Base-by-base conservation (phyloP, 2,888 invertebrate species). In the Nipponacmea schrenckii region DNA sequence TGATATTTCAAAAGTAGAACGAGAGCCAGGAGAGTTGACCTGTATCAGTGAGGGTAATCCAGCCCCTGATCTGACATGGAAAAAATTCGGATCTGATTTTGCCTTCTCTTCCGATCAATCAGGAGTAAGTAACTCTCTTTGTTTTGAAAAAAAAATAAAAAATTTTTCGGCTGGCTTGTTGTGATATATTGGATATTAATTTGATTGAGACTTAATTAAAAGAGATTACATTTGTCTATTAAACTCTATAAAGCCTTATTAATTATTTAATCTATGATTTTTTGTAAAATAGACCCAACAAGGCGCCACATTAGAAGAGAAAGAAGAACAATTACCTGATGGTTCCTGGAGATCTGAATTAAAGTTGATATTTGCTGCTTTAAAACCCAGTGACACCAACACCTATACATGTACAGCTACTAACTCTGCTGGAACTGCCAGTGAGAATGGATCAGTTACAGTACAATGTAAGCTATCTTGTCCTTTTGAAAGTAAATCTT, bases 361-460 rank as follows among this genome's bases (percentile, higher is more conserved):
- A 2, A 70, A 70, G 64, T 64, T 78, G 56, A 71, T 71, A 48
- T 77, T 78, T 45, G 72, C 71, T 1, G 68, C 74, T 14, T 69
- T 82, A n/a, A 69, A 72, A 27, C 76, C 80, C 0, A 70, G 69
- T 4, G 80, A 84, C 73, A 77, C 78, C 10, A 72, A 74, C 44
- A 78, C 80, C 62, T 85, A 85, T 77, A 81, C 82, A 2, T 85
- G 84, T 69, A 74, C 67, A 24, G 83, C 82, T 3, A 67, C 67
- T 45, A 85, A 85, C 72, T 64, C 62, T 7, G 83, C 76, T n/a
- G 85, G 83, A 2, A 74, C 67, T 5, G 73, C 77, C 62, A 67
- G 74, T 14, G 68, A 71, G 56, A 81, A 77, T n/a, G 81, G 79
- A 10, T 71, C 78, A 7, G 72, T 85, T 27, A 76, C 75, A 10